Evolutionary conservation across 1,140 invertebrate species (phyloP), one percentile per base, ranked within the genome.

Genomic region (Solenopsis fugax): DNA sequence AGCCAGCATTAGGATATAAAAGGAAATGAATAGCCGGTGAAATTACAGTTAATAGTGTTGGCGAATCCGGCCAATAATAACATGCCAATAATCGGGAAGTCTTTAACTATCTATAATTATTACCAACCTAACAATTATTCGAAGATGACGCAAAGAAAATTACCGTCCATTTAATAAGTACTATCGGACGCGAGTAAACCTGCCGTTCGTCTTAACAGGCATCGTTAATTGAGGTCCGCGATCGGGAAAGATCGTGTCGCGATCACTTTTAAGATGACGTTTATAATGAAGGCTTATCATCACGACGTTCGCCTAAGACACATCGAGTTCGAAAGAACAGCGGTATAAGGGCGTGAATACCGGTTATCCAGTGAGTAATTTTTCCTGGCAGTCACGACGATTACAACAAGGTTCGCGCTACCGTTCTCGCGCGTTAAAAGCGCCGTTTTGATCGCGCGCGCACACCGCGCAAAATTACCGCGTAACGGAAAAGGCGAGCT

Each of bases 401-500:
- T 67, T 54, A 69, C 34, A 50, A 73, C 71, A 52, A 77, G 54
- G 3, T 21, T 62, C 50, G 50, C 69, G 64, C n/a, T 45, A 34
- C 37, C 56, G 76, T 41, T 86, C 77, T 81, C 58, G 62, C 86
- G 56, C 72, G 65, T 87, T 76, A 88, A 88, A 85, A 90, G 86
- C 86, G 88, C 81, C 89, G 86, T 88, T 87, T 89, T 85, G 77
- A 89, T 90, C 85, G 56, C 41, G 56, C 29, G 45, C 34, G 45
- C 29, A 24, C 69, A 21, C 29, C 56, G 81, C 58, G 86, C 72
- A 84, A 84, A 75, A 76, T 86, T 77, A 77, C 41, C 81, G 86
- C 86, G 65, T 90, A 90, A 90, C 89, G 89, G 89, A 90, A 88
- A 89, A 90, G 81, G 52, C 75, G 71, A 90, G 71, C 45, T 75